phyloP scores from a whole-genome alignment of 2,113 vertebrate species.

The Sus scrofa region DNA sequence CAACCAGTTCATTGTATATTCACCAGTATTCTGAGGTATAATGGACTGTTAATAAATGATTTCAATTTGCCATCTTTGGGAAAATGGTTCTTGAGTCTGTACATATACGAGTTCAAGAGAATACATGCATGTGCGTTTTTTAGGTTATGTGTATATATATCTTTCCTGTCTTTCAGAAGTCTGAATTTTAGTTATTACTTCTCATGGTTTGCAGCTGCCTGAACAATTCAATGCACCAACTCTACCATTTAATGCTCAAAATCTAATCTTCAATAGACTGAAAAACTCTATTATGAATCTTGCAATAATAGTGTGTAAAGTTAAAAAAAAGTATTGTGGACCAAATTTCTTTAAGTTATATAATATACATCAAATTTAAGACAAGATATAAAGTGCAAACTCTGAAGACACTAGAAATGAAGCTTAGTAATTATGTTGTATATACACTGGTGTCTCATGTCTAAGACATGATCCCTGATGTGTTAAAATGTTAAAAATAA shows the following conservation, averaged over 20 bases:
- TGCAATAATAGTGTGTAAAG: background rate
- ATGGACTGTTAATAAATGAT: background rate
- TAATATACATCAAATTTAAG: background rate
- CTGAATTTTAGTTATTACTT: background rate
- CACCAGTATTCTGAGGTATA: background rate
- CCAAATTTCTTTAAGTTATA: background rate
- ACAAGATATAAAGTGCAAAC: background rate
- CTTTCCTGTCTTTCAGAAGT: background rate
- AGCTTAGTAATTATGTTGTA: background rate
- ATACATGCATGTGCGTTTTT: fast-evolving
- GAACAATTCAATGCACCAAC: background rate
- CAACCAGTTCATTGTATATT: background rate
- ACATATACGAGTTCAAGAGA: background rate
- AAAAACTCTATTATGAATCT: background rate
- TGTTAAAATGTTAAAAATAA: background rate
- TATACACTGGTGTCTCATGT: background rate
- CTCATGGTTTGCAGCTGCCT: background rate
- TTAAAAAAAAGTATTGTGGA: background rate
- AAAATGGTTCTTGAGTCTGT: background rate
- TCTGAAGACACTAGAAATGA: background rate
- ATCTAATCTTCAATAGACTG: background rate
- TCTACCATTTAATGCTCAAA: background rate
- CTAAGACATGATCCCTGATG: background rate
- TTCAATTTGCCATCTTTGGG: too few species aligned
- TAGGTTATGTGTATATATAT: background rate